phyloP scores from a whole-genome alignment of 2,113 vertebrate species.

The Acrocephalus arundinaceus region DNA sequence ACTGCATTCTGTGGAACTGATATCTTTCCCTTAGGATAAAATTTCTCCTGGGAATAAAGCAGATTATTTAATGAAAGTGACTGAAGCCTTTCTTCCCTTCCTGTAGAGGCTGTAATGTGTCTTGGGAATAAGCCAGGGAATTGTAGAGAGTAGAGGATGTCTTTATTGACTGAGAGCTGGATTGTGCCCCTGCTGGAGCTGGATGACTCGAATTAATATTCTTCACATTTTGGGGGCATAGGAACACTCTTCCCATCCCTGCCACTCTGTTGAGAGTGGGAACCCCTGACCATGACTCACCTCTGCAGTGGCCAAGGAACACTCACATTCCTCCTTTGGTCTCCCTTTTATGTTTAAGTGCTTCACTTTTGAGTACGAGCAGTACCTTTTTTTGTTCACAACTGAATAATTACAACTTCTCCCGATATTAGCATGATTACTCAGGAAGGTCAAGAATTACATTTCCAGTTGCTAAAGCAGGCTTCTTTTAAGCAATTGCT shows the following conservation, averaged over 20 bases:
- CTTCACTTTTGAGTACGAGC: not conserved
- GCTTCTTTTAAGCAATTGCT: conserved; percentile 33
- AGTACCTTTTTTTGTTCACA: not conserved
- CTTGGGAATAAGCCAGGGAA: not conserved
- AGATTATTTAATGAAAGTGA: not conserved
- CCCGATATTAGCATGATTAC: conserved; percentile 31
- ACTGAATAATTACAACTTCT: conserved; percentile 10
- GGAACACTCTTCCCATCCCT: not conserved
- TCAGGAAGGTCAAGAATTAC: conserved; percentile 48
- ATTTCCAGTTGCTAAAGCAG: conserved; percentile 1
- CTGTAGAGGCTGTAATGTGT: not conserved
- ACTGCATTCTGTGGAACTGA: not conserved
- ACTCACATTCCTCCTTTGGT: not conserved
- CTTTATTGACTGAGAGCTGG: not conserved
- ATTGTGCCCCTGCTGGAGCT: not conserved
- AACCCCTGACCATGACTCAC: not conserved
- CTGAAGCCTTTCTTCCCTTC: not conserved
- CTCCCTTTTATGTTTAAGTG: not conserved
- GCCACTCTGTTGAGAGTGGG: not conserved
- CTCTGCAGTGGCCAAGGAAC: not conserved
- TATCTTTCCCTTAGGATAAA: not conserved
- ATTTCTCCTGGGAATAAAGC: not conserved
- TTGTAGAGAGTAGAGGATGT: not conserved
- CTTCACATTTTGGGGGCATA: not conserved
- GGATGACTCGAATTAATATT: not conserved